A percentile compares a stretch with the other conserved stretches of the same genome.
These are phyloP conservation scores for Tetramorium simillimum DNA, from an alignment of 1,140 invertebrate genomes.

Conservation along the genomic window DNA sequence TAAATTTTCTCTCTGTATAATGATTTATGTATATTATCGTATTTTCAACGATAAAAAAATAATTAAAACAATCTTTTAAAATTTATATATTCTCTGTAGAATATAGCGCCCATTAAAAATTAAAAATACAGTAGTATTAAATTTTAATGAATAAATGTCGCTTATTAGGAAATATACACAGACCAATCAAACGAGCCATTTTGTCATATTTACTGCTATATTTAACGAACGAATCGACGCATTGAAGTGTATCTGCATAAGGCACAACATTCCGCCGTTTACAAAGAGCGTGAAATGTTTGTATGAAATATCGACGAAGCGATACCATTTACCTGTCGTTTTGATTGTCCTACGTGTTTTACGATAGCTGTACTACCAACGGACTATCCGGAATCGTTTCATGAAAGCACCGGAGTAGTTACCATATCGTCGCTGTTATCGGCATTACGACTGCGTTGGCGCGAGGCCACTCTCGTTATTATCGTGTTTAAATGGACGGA, in stretches of 20 bases:
- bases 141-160: not conserved
- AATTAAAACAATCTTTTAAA: not conserved
- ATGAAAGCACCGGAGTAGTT: slow-evolving; percentile 36
- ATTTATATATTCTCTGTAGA: not conserved
- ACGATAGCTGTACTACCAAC: slow-evolving; percentile 3
- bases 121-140: not conserved
- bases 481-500: slow-evolving; percentile 58
- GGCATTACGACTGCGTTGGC: slow-evolving; percentile 40
- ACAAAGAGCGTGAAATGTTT: slow-evolving; percentile 23
- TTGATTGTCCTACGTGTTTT: slow-evolving; percentile 29
- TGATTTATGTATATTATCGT: not conserved
- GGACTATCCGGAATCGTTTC: slow-evolving; percentile 50
- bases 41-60: not conserved
- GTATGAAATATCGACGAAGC: slow-evolving; percentile 20
- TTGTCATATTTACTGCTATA: not conserved
- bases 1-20: slow-evolving; percentile 5
- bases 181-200: not conserved
- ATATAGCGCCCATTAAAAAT: not conserved
- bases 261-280: not conserved
- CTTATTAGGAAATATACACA: not conserved
- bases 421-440: slow-evolving; percentile 57
- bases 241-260: not conserved
- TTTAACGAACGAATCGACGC: not conserved
- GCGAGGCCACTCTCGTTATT: slow-evolving; percentile 50
- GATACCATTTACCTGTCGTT: slow-evolving; percentile 44